Percentiles rank a stretch among this genome's conserved stretches.
phyloP scores from a whole-genome alignment of 2,797 vertebrate genomes.

The Lepus oiostolus region DNA sequence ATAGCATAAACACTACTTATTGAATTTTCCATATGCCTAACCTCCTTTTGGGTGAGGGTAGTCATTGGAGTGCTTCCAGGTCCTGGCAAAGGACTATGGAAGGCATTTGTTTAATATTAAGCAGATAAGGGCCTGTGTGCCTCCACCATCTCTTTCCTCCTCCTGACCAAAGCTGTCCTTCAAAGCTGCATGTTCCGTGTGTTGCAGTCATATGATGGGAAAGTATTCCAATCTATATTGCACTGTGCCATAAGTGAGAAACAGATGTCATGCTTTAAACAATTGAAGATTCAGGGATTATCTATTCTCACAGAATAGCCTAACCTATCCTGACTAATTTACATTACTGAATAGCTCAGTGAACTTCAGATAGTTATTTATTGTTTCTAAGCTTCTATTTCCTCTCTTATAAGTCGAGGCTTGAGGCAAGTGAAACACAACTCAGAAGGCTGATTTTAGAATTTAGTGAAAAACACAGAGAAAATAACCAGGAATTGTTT shows the following conservation, averaged over 20 bases:
- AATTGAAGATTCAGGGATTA: background rate
- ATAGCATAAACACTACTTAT: background rate
- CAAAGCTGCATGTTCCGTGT: background rate
- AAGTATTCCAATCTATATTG: background rate
- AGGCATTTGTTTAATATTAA: background rate
- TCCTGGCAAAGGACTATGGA: background rate
- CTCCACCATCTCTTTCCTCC: background rate
- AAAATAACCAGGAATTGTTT: background rate
- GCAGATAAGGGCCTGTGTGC: background rate
- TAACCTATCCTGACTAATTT: background rate
- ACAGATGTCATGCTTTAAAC: background rate
- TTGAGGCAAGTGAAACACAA: background rate
- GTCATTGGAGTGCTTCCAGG: background rate
- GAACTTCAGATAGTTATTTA: background rate
- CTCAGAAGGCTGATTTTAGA: background rate
- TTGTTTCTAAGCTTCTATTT: constrained; percentile 10
- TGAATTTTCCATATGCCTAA: background rate
- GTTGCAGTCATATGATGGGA: background rate
- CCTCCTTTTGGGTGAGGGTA: background rate
- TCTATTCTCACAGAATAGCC: background rate
- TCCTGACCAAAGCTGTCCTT: background rate
- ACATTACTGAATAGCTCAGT: background rate
- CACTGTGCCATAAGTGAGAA: background rate
- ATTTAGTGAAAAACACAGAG: background rate
- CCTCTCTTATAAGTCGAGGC: background rate